Evolutionary conservation across 2,888 invertebrate species (phyloP).

Genomic region (Sphaeridia pumilis): DNA sequence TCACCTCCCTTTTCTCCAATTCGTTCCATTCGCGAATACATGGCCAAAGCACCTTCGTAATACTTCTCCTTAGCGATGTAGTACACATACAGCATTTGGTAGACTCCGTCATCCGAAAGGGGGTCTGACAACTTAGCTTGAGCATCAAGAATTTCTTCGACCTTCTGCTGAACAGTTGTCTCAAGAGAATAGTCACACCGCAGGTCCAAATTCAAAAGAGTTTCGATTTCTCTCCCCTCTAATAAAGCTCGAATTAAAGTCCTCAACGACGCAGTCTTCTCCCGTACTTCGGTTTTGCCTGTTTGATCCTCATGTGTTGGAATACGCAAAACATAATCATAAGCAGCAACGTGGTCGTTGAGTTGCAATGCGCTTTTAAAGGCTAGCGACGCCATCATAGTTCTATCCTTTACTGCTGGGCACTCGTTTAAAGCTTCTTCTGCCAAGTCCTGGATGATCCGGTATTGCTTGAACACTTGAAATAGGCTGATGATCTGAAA

Average conservation of each 20-base stretch:
- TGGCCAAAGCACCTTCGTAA: conserved; percentile 29
- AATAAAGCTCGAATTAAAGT: conserved; percentile 27
- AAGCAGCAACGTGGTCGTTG: conserved; percentile 27
- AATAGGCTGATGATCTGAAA: conserved; percentile 27
- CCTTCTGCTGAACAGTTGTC: conserved; percentile 22
- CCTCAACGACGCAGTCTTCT: conserved; percentile 30
- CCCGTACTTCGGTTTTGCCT: conserved; percentile 18
- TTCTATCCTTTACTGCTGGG: conserved; percentile 18
- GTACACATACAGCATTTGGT: conserved; percentile 34
- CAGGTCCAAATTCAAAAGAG: conserved; percentile 24
- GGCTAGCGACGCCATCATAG: conserved; percentile 31
- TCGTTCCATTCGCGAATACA: conserved; percentile 31
- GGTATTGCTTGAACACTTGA: conserved; percentile 26
- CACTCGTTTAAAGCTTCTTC: conserved; percentile 22
- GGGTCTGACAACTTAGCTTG: conserved; percentile 34
- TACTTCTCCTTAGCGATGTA: conserved; percentile 29
- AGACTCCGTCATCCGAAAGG: conserved; percentile 25
- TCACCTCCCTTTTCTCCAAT: conserved; percentile 32
- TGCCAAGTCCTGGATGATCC: conserved; percentile 25
- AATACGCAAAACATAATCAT: conserved; percentile 24
- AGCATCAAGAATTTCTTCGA: conserved; percentile 30
- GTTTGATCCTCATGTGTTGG: conserved; percentile 12
- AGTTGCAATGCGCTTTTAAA: conserved; percentile 31
- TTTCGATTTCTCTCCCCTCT: conserved; percentile 28
- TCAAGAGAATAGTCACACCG: conserved; percentile 17